phyloP scores from a whole-genome alignment of 1,140 invertebrate species.

The Helicoverpa zea region DNA sequence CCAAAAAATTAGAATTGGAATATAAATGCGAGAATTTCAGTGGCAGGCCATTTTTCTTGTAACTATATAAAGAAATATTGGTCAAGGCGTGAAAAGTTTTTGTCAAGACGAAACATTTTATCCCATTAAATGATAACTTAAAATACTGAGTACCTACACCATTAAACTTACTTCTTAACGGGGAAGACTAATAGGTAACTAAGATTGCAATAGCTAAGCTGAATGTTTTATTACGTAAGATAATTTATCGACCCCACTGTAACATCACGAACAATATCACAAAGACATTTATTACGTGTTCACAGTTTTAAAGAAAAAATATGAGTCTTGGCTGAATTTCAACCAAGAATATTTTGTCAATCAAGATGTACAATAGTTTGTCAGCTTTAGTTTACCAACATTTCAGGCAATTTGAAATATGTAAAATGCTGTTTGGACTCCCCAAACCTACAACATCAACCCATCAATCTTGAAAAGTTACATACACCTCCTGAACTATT shows the following conservation, averaged over 20 bases:
- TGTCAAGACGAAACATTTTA: constrained; percentile 26
- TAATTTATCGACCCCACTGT: constrained; percentile 51
- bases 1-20: constrained; percentile 79
- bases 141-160: neutral
- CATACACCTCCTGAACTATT: too few relatives aligned
- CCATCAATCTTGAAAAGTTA: too few relatives aligned
- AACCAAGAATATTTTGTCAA: constrained; percentile 59
- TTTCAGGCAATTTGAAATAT: neutral
- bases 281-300: constrained; percentile 64
- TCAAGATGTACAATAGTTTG: constrained; percentile 38
- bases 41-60: constrained; percentile 79
- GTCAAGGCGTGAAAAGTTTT: constrained; percentile 67
- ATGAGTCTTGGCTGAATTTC: constrained; percentile 59
- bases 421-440: neutral
- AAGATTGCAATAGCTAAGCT: constrained; percentile 20
- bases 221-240: constrained; percentile 34
- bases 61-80: constrained; percentile 81
- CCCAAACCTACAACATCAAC: too few relatives aligned
- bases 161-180: neutral
- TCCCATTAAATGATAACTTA: constrained; percentile 23
- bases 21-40: constrained; percentile 72
- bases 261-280: constrained; percentile 53
- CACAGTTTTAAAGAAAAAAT: constrained; percentile 56
- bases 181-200: neutral
- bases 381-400: constrained; percentile 40